Base-by-base conservation (phyloP, 2,888 invertebrate genomes). In the Romanomermis culicivorax region DNA sequence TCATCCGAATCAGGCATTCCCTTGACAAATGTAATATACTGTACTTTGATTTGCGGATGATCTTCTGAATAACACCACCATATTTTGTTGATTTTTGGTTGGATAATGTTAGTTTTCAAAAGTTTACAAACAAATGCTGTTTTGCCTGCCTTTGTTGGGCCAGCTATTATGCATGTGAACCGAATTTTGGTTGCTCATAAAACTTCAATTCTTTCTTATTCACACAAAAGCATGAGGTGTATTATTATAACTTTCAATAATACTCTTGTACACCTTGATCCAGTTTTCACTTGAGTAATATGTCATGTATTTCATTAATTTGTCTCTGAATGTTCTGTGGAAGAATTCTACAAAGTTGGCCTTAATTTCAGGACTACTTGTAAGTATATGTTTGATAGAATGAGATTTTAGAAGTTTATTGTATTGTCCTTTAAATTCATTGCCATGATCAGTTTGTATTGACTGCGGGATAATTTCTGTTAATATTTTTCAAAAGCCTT, bases 81-180 rank as follows among this genome's bases (percentile, higher is more conserved):
- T 14, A 47, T 20, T 47, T 23, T 47, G n/a, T 23, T 53, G 4
- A 24, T 20, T 20, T 53, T 30, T 11, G 24, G 25, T 4, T 42
- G 2, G 20, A 53, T 27, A 20, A 53, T 51, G 51, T 50, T 53
- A 50, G 23, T 23, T 23, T 25, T 4, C 3, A 50, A 7, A 23
- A 50, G 50, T 26, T 50, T 3, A 24, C 26, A 42, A 26, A 53
- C 20, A 55, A 27, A 56, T 47, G 42, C 24, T 47, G 26, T 30
- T 25, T 25, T 56, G 48, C 55, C 29, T 56, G 29, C 47, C 42
- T 25, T 48, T 55, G 20, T 24, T 11, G 25, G 24, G 42, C 42
- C 42, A 14, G n/a, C 36, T 30, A 4, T 30, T 27, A 25, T n/a
- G n/a, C n/a, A n/a, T n/a, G n/a, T n/a, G n/a, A n/a, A n/a, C n/a